Conservation (phyloP, 1,140 invertebrate species). For the Maniola jurtina region DNA sequence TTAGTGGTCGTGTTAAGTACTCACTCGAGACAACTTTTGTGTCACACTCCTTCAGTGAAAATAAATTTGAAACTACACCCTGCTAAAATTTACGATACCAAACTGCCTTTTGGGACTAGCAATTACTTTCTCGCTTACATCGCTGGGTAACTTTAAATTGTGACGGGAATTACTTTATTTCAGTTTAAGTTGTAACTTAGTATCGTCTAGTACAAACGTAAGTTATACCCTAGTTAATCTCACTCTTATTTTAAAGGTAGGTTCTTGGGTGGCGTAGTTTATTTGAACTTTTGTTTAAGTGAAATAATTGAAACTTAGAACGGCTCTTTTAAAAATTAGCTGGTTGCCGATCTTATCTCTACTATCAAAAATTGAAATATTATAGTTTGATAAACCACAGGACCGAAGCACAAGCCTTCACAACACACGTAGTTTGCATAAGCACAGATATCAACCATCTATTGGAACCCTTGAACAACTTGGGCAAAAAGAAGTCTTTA, state of each 20-base stretch:
- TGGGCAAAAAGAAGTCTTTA: too few relatives aligned
- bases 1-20: background rate
- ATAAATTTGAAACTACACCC: background rate
- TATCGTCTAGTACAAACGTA: background rate
- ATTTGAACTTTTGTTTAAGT: too few relatives aligned
- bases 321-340: too few relatives aligned
- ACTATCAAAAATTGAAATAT: too few relatives aligned
- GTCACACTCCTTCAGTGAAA: background rate
- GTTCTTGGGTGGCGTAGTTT: background rate
- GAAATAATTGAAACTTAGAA: too few relatives aligned
- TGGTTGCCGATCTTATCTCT: too few relatives aligned
- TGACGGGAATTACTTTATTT: constrained; percentile 1
- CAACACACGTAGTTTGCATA: too few relatives aligned
- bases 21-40: background rate
- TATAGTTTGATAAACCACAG: too few relatives aligned
- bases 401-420: too few relatives aligned
- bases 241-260: background rate
- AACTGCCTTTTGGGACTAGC: constrained; percentile 4
- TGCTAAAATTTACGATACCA: background rate
- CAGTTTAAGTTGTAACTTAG: background rate
- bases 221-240: background rate
- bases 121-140: background rate
- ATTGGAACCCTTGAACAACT: too few relatives aligned
- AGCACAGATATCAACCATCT: too few relatives aligned
- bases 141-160: background rate